Conservation (phyloP, 2,113 vertebrate genomes). For the Ciconia boyciana region DNA sequence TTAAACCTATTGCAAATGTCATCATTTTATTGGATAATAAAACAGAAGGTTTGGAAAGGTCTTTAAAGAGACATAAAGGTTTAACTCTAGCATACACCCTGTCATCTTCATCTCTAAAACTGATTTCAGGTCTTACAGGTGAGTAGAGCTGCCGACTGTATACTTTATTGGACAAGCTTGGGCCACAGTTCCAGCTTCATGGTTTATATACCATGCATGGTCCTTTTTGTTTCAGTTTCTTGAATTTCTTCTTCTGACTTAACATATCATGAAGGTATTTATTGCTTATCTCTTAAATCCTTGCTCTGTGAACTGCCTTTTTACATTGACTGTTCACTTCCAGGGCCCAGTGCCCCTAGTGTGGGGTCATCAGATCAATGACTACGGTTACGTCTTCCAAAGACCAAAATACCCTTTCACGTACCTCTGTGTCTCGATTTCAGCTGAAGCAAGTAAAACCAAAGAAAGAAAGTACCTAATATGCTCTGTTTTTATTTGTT, state of each 20-base stretch:
- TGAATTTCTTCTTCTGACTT: neutral
- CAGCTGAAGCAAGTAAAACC: neutral
- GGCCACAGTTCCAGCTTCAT: neutral
- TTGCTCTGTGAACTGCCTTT: neutral
- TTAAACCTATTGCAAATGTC: slow-evolving; percentile 23
- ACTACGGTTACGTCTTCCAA: neutral
- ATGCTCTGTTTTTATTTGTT: neutral
- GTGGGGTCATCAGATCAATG: neutral
- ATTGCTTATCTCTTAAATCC: neutral
- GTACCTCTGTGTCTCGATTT: neutral
- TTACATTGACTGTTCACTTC: neutral
- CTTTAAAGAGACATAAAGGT: neutral
- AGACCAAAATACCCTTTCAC: neutral
- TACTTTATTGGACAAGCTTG: neutral
- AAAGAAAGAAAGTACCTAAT: neutral
- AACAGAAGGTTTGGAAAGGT: neutral
- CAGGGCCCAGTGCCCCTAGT: neutral
- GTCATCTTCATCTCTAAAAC: neutral
- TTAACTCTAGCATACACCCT: neutral
- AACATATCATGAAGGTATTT: neutral
- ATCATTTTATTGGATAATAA: slow-evolving; percentile 40
- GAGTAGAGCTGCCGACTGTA: neutral
- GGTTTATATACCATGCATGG: fast-evolving
- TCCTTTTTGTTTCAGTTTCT: neutral
- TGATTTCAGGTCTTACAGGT: neutral